phyloP scores from a whole-genome alignment of 2,888 invertebrate species.

The Prionchulus punctatus region DNA sequence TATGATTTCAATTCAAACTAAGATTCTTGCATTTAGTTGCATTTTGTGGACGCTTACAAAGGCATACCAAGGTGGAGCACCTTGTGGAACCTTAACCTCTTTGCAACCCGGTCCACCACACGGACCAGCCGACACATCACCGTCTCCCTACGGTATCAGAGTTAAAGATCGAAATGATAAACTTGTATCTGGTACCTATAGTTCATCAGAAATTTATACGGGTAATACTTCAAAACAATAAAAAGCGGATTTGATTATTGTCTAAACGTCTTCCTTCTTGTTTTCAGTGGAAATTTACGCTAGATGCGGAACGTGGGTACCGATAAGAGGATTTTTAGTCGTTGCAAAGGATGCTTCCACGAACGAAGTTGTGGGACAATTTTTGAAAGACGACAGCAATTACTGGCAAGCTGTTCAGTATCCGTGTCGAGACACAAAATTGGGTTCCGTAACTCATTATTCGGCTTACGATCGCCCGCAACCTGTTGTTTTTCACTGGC shows the following conservation, averaged over 20 bases:
- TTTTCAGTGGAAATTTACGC: constrained; percentile 5
- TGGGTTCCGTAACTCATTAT: constrained; percentile 1
- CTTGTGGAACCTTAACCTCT: neutral
- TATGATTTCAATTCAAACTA: too few relatives aligned
- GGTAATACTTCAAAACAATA: too few relatives aligned
- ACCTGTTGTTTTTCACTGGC: neutral
- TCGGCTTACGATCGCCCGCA: neutral
- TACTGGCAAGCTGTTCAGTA: constrained; percentile 2
- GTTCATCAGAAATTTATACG: too few relatives aligned
- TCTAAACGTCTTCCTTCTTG: too few relatives aligned
- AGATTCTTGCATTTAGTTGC: too few relatives aligned
- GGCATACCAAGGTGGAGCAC: neutral
- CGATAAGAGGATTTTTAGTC: neutral
- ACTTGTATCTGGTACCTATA: too few relatives aligned
- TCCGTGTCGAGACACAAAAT: neutral
- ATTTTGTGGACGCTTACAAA: too few relatives aligned
- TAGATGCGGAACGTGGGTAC: neutral
- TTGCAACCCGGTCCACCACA: neutral
- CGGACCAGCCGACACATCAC: neutral
- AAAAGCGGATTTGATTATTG: too few relatives aligned
- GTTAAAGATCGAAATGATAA: too few relatives aligned
- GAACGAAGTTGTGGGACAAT: neutral
- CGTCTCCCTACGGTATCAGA: neutral
- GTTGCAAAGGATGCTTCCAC: neutral
- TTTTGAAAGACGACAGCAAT: neutral